A percentile compares a stretch with the other conserved stretches of the same genome.
These are phyloP conservation scores for Sternarchorhynchus goeldii DNA, from an alignment of 2,797 vertebrate genomes.

Conservation along the genomic window DNA sequence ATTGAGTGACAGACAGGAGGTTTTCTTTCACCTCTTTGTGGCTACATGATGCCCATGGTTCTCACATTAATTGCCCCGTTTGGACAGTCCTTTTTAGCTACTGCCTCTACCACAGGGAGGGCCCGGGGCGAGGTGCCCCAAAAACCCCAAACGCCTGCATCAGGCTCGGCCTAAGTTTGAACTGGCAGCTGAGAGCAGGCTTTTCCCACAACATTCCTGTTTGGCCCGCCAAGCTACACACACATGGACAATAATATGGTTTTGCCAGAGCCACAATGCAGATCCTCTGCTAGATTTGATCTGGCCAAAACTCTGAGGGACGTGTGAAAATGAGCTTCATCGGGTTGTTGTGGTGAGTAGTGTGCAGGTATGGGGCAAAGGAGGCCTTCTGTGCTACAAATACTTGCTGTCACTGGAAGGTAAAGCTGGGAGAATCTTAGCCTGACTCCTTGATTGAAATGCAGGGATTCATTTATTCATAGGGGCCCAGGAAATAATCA, in stretches of 20 bases:
- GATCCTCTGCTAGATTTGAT: conserved; percentile 62
- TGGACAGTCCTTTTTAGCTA: conserved; percentile 57
- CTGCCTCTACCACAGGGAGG: conserved; percentile 50
- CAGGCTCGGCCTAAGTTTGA: conserved; percentile 70
- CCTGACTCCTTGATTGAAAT: background rate
- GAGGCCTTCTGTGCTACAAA: conserved; percentile 42
- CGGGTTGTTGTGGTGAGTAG: conserved; percentile 65
- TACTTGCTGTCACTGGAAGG: conserved; percentile 53
- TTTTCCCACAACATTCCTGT: conserved; percentile 64
- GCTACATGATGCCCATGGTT: conserved; percentile 63
- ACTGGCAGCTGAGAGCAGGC: conserved; percentile 65
- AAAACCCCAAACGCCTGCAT: conserved; percentile 73
- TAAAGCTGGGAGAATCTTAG: conserved; percentile 48
- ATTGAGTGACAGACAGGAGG: conserved; percentile 64
- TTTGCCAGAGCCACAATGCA: conserved; percentile 61
- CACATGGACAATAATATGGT: conserved; percentile 54
- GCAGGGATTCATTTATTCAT: conserved; percentile 9
- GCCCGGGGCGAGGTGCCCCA: conserved; percentile 66
- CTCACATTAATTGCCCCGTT: conserved; percentile 67
- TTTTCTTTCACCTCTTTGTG: conserved; percentile 71
- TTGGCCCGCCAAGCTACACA: conserved; percentile 67
- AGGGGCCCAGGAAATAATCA: conserved; percentile 2
- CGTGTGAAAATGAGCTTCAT: conserved; percentile 63
- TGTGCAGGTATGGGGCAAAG: conserved; percentile 58
- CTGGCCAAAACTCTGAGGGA: conserved; percentile 60